These are phyloP conservation scores for Aphis gossypii DNA, from an alignment of 1,140 invertebrate genomes.

Conservation along the genomic window DNA sequence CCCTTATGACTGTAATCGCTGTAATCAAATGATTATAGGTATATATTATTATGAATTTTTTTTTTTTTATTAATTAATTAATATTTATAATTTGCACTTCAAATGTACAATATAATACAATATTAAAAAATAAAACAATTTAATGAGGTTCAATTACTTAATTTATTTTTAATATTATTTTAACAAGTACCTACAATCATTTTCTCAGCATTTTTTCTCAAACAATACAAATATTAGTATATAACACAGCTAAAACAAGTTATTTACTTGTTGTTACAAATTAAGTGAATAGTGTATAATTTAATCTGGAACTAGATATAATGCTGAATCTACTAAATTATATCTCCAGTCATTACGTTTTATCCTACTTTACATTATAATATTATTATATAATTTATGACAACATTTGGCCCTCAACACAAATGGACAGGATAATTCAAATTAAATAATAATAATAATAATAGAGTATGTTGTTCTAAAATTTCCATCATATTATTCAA, in stretches of 20 bases:
- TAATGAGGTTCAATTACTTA: too few relatives aligned
- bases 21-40: too few relatives aligned
- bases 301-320: background rate
- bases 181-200: background rate
- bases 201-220: background rate
- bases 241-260: background rate
- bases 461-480: background rate
- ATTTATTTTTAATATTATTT: background rate
- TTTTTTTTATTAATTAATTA: too few relatives aligned
- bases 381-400: background rate
- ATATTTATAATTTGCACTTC: too few relatives aligned
- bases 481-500: background rate
- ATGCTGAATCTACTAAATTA: background rate
- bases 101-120: too few relatives aligned
- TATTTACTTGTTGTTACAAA: background rate
- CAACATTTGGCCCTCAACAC: background rate
- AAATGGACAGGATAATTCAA: background rate
- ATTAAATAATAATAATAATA: conserved; percentile 21
- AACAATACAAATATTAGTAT: background rate
- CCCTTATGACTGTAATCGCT: too few relatives aligned
- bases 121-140: too few relatives aligned
- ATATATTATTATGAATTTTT: too few relatives aligned
- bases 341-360: background rate
- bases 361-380: background rate
- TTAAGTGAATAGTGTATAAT: background rate